phyloP scores from a whole-genome alignment of 2,888 invertebrate genomes.

The Odontomyia ornata region DNA sequence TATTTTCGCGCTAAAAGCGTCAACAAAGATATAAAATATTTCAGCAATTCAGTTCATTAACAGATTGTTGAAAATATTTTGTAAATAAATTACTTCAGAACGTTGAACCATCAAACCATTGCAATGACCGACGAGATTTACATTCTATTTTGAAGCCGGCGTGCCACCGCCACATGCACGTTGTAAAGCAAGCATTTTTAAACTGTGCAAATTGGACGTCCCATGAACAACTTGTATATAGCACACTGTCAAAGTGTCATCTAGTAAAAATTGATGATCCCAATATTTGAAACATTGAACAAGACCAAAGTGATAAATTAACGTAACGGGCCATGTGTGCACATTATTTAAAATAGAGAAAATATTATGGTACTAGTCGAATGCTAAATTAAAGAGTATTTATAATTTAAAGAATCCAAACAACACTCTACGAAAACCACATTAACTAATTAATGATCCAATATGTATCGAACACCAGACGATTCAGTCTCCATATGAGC shows the following conservation, averaged over 20 bases:
- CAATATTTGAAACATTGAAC: background rate
- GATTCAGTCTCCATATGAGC: background rate
- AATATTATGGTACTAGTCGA: no score
- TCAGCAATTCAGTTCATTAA: background rate
- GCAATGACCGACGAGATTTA: constrained; percentile 12
- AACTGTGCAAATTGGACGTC: background rate
- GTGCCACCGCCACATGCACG: background rate
- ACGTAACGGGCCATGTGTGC: no score
- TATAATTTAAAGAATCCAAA: constrained; percentile 8
- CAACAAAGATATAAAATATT: background rate
- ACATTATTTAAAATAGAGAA: background rate
- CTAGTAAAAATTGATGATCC: background rate
- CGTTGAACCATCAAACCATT: constrained; percentile 17
- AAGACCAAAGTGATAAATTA: no score
- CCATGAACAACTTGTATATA: no score
- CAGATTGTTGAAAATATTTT: background rate
- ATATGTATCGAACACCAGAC: background rate
- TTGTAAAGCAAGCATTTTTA: background rate
- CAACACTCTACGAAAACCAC: background rate
- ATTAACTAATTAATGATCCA: background rate
- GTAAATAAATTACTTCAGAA: constrained; percentile 11
- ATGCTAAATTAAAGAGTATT: no score
- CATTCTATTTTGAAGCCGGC: background rate
- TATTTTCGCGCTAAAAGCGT: no score
- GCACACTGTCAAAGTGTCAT: constrained; percentile 18